phyloP scores from a whole-genome alignment of 2,113 vertebrate species.

The Ellobius talpinus region DNA sequence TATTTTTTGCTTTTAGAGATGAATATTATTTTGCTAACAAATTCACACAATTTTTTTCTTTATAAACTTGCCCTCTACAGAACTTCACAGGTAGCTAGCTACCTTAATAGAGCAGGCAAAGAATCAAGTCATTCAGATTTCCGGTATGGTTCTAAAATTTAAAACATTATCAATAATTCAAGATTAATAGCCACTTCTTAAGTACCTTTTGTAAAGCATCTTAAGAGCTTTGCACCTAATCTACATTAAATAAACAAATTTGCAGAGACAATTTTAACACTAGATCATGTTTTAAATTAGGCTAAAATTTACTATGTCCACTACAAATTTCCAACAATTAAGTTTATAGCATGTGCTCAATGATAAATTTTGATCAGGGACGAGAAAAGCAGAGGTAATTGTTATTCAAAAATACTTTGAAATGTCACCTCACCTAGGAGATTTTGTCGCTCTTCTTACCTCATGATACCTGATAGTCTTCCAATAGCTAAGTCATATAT shows the following conservation, averaged over 20 bases:
- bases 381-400: slow-evolving; percentile 79
- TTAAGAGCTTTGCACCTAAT: slow-evolving; percentile 54
- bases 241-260: slow-evolving; percentile 67
- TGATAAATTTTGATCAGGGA: slow-evolving; percentile 80
- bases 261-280: slow-evolving; percentile 61
- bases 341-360: slow-evolving; percentile 74
- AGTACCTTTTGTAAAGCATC: slow-evolving; percentile 56
- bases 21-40: slow-evolving; percentile 64
- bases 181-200: slow-evolving; percentile 49
- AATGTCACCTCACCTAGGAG: slow-evolving; percentile 76
- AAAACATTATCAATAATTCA: slow-evolving; percentile 67
- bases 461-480: slow-evolving; percentile 42
- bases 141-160: slow-evolving; percentile 45
- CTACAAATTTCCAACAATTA: slow-evolving; percentile 73
- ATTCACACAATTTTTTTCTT: background rate
- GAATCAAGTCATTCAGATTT: slow-evolving; percentile 64
- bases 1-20: slow-evolving; percentile 63
- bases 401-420: slow-evolving; percentile 71
- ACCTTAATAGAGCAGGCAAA: slow-evolving; percentile 57
- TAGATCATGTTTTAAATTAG: slow-evolving; percentile 70
- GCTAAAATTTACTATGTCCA: slow-evolving; percentile 71
- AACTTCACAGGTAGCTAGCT: slow-evolving; percentile 48
- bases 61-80: slow-evolving; percentile 51
- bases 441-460: slow-evolving; percentile 63
- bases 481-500: slow-evolving; percentile 48